Conservation (phyloP, 2,888 invertebrate species). For the Morpho deidamia region DNA sequence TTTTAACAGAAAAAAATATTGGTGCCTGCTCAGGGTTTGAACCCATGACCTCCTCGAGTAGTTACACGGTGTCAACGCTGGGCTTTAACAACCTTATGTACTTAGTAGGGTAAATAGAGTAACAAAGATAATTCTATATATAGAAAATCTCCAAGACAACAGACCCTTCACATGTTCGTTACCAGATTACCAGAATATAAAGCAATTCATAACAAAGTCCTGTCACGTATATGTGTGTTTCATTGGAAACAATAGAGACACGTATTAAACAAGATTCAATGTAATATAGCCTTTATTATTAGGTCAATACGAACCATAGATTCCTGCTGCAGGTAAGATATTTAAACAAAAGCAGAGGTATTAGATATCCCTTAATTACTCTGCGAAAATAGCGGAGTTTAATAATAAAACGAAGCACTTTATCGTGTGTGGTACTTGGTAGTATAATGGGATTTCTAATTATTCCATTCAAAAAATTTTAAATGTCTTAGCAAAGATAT, state of each 20-base stretch:
- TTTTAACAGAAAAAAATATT: too few relatives aligned
- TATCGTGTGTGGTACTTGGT: not conserved
- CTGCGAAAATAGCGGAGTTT: constrained; percentile 2
- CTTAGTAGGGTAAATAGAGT: too few relatives aligned
- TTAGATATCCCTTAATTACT: constrained; percentile 1
- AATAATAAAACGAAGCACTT: not conserved
- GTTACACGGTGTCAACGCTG: too few relatives aligned
- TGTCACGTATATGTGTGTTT: constrained; percentile 9
- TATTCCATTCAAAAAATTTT: too few relatives aligned
- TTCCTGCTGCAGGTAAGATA: not conserved
- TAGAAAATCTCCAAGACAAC: not conserved
- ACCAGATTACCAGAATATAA: not conserved
- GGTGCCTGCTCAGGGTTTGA: too few relatives aligned
- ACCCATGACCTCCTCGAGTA: too few relatives aligned
- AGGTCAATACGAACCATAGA: not conserved
- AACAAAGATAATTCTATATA: too few relatives aligned
- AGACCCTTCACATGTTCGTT: not conserved
- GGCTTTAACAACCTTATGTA: too few relatives aligned
- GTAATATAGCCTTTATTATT: not conserved
- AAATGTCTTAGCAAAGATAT: too few relatives aligned
- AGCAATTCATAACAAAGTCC: constrained; percentile 6
- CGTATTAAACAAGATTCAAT: not conserved
- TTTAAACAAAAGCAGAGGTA: not conserved
- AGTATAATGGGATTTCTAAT: too few relatives aligned
- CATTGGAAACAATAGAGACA: constrained; percentile 1